Conservation (phyloP, 2,797 vertebrate genomes). For the Cephalopachus bancanus region DNA sequence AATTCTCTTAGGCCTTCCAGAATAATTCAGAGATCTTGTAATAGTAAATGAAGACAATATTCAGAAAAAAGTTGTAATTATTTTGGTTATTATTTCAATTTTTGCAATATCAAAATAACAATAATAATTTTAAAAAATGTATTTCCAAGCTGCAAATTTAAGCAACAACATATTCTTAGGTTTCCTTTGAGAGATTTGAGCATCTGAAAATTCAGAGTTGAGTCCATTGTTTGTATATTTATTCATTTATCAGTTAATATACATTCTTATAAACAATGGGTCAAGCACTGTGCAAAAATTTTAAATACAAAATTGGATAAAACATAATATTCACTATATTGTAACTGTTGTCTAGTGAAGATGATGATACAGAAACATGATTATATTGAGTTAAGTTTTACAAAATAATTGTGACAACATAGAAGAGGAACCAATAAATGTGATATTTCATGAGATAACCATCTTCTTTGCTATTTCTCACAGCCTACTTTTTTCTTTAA, state of each 20-base stretch:
- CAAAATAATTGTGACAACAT: slow-evolving; percentile 48
- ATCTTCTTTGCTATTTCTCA: neutral
- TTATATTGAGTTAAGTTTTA: slow-evolving; percentile 64
- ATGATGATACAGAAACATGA: slow-evolving; percentile 58
- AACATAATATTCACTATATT: slow-evolving; percentile 32
- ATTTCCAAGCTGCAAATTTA: slow-evolving; percentile 54
- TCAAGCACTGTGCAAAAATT: slow-evolving; percentile 19
- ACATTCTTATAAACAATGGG: slow-evolving; percentile 47
- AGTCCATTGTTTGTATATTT: slow-evolving; percentile 26
- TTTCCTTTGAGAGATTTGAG: slow-evolving; percentile 50
- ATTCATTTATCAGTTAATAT: slow-evolving; percentile 59
- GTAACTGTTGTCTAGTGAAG: neutral
- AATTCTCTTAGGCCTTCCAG: neutral
- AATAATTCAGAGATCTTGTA: neutral
- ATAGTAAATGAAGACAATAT: neutral
- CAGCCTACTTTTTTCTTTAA: neutral
- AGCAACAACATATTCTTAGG: neutral
- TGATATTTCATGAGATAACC: neutral
- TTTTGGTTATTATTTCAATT: slow-evolving; percentile 7
- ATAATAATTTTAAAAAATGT: neutral
- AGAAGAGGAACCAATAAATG: neutral
- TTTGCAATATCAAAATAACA: slow-evolving; percentile 50
- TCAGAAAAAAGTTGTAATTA: slow-evolving; percentile 37
- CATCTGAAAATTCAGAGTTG: slow-evolving; percentile 40
- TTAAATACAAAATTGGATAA: slow-evolving; percentile 50